Base-by-base conservation (phyloP, 1,140 invertebrate species). In the Paraescarpia echinospica region DNA sequence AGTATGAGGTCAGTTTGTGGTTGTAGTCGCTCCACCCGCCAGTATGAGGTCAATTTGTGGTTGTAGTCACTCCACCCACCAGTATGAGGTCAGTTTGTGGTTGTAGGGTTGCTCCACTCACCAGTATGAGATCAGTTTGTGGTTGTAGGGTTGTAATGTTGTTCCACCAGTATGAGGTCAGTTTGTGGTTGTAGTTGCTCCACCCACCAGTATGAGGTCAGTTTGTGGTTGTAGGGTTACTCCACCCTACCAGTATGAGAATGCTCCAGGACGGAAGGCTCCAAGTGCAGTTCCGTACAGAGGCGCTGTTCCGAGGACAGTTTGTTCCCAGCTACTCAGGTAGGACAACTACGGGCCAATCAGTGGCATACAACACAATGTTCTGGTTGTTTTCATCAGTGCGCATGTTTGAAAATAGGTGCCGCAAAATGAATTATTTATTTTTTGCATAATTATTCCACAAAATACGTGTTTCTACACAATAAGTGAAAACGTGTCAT, bases 261-360 rank as follows among this genome's bases (percentile, higher is more conserved):
- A 95, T 96, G 34, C 89, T 93, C 31, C 94, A 96, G 31, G 95
- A 96, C 93, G 95, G 95, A 34, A 94, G 94, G 34, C 92, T 96
- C 14, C 92, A 94, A 33, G 96, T 96, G 0, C 94, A 95, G 35
- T 96, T 96, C 93, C 93, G 94, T 51, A 96, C 96, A 1, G 94
- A 95, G 91, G 94, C 96, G 1, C 94, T 94, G 91, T 96, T 96
- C 93, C 94, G 94, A n/a, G 96, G 96, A 92, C 94, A 95, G 89
- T 96, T 96, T 94, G 94, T 96, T 6, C 77, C 93, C 0, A 92
- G 92, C 48, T 93, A 95, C 91, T 94, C 94, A 93, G 95, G 95
- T 95, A 94, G 48, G 90, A 34, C 90, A 91, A 91, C 90, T 33
- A 33, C 33, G 90, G 27, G 90, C 27, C n/a, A n/a, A n/a, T n/a